phyloP scores from a whole-genome alignment of 2,113 vertebrate genomes.

The Passer domesticus region DNA sequence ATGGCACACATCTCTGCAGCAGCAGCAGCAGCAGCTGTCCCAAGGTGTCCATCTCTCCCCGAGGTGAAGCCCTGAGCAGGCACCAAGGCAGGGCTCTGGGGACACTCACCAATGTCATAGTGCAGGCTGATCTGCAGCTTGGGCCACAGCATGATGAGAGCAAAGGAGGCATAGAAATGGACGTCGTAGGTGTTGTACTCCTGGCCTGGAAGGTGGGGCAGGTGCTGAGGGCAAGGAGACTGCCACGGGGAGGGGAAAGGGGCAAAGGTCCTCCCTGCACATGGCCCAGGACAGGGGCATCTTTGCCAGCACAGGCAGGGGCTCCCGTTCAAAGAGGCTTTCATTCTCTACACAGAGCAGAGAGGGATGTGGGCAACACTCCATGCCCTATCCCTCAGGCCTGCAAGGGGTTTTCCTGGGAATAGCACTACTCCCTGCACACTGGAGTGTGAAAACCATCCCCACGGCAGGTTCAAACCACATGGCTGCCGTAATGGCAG shows the following conservation, averaged over 20 bases:
- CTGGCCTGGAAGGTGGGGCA: constrained; percentile 80
- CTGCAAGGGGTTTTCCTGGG: neutral
- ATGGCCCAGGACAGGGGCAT: neutral
- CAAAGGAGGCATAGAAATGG: constrained; percentile 96
- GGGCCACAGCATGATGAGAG: constrained; percentile 96
- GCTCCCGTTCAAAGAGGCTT: rapidly evolving
- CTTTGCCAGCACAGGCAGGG: neutral
- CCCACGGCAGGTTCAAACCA: neutral
- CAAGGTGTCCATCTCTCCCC: neutral
- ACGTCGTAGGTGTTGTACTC: constrained; percentile 99
- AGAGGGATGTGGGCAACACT: neutral
- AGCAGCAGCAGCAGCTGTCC: neutral
- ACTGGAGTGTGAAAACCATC: neutral
- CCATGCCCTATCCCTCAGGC: neutral
- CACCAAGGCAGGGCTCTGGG: neutral
- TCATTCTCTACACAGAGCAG: neutral
- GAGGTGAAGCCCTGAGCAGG: neutral
- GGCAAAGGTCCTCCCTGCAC: neutral
- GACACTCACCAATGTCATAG: constrained; percentile 91
- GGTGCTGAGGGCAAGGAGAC: neutral
- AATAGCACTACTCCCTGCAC: neutral
- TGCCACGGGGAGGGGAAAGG: neutral
- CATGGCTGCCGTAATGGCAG: rapidly evolving
- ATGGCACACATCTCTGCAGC: neutral
- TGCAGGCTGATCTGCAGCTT: constrained; percentile 94